Percentiles rank a stretch among this genome's conserved stretches.
Evolutionary conservation across 1,140 invertebrate species (phyloP).

Genomic region (Lordiphosa collinella): DNA sequence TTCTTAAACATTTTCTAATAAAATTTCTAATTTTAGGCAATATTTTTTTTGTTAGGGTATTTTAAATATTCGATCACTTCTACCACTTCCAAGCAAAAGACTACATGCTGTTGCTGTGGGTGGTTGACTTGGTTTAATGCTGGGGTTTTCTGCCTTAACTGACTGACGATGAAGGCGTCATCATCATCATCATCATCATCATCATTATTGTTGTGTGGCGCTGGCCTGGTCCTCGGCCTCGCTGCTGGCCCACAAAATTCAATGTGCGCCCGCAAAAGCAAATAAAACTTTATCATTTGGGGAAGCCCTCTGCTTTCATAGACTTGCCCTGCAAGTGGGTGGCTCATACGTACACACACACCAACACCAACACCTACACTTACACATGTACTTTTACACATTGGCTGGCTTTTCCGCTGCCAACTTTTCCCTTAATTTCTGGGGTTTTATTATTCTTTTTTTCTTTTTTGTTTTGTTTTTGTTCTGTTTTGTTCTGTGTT

Average conservation of each 20-base stretch:
- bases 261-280: slow-evolving; percentile 70
- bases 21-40: too few relatives aligned
- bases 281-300: slow-evolving; percentile 77
- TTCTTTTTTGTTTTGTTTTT: slow-evolving; percentile 14
- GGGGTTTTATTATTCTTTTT: slow-evolving; percentile 31
- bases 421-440: slow-evolving; percentile 71
- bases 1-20: too few relatives aligned
- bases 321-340: slow-evolving; percentile 32
- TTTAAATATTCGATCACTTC: too few relatives aligned
- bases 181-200: slow-evolving; percentile 33
- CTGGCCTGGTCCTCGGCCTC: slow-evolving; percentile 3
- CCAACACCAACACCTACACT: slow-evolving; percentile 4
- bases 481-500: slow-evolving; percentile 25
- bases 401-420: slow-evolving; percentile 48
- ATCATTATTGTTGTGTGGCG: slow-evolving; percentile 5
- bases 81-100: background rate
- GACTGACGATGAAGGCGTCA: slow-evolving; percentile 44
- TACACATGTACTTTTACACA: slow-evolving; percentile 35
- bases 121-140: slow-evolving; percentile 56
- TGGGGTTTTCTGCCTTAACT: slow-evolving; percentile 55
- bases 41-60: too few relatives aligned
- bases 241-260: slow-evolving; percentile 30
- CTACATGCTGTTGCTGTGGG: slow-evolving; percentile 26
- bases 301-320: slow-evolving; percentile 74
- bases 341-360: slow-evolving; percentile 10